Evolutionary conservation across 2,113 vertebrate species (phyloP).

Genomic region (Orientallactaga bullata): DNA sequence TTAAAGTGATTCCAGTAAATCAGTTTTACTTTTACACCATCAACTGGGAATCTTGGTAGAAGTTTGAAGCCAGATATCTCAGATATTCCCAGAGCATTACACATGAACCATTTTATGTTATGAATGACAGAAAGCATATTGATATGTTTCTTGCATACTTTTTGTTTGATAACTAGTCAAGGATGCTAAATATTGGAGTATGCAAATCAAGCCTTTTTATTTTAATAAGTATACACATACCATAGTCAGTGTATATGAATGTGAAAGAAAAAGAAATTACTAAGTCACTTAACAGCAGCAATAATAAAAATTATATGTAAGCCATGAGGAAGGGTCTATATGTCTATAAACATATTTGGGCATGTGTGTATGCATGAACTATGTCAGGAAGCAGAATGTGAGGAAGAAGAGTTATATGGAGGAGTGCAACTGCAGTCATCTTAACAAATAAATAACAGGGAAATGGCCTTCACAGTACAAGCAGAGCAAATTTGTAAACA

Average conservation of each 20-base stretch:
- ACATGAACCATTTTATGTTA: neutral
- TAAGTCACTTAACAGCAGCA: neutral
- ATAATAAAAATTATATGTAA: neutral
- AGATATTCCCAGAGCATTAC: neutral
- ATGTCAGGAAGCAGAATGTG: neutral
- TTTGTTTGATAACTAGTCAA: neutral
- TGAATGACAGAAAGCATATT: neutral
- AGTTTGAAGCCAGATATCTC: neutral
- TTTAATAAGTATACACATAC: conserved; percentile 13
- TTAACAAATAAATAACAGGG: neutral
- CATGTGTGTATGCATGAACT: accelerated
- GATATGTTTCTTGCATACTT: neutral
- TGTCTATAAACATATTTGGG: neutral
- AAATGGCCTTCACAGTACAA: neutral
- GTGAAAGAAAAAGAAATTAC: neutral
- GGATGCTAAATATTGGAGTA: neutral
- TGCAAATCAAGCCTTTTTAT: neutral
- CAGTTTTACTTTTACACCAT: conserved; percentile 42
- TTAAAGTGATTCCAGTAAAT: conserved; percentile 57
- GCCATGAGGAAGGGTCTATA: neutral
- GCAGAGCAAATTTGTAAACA: neutral
- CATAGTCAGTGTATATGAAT: neutral
- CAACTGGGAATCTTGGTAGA: neutral
- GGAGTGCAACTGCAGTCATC: neutral
- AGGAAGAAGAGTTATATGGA: neutral